A percentile compares a stretch with the other conserved stretches of the same genome.
phyloP scores from a whole-genome alignment of 2,113 vertebrate genomes.

The Rattus rattus region DNA sequence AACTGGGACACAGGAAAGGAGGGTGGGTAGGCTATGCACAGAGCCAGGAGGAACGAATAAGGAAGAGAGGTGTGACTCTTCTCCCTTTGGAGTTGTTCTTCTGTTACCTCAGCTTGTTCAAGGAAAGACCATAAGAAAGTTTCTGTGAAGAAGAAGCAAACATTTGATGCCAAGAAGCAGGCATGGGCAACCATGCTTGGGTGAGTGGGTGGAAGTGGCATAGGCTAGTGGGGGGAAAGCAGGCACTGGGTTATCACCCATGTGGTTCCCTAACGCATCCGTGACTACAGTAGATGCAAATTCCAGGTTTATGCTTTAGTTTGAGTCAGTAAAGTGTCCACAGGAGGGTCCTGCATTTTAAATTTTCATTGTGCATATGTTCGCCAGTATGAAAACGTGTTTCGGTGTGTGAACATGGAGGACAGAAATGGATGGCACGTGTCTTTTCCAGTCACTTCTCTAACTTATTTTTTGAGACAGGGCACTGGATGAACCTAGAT shows the following conservation, averaged over 20 bases:
- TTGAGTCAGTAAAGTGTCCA: neutral
- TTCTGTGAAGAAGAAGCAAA: neutral
- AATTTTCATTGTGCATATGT: neutral
- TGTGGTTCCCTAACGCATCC: neutral
- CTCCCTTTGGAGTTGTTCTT: neutral
- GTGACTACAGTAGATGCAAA: neutral
- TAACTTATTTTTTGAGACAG: too few relatives aligned
- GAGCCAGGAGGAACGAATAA: neutral
- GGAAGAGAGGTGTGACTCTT: neutral
- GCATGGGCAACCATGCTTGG: neutral
- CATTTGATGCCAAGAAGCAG: neutral
- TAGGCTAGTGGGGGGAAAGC: too few relatives aligned
- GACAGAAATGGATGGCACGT: neutral
- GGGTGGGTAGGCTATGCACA: too few relatives aligned
- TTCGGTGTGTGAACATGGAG: neutral
- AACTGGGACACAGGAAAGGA: constrained; percentile 49
- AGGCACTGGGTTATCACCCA: accelerated
- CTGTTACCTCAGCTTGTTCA: neutral
- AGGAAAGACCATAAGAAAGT: neutral
- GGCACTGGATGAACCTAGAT: neutral
- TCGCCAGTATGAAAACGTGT: neutral
- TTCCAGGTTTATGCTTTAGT: neutral
- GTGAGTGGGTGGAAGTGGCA: neutral
- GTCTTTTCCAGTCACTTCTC: neutral
- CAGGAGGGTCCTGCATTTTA: too few relatives aligned